Conservation (phyloP, 2,797 vertebrate species). For the Cossypha caffra region DNA sequence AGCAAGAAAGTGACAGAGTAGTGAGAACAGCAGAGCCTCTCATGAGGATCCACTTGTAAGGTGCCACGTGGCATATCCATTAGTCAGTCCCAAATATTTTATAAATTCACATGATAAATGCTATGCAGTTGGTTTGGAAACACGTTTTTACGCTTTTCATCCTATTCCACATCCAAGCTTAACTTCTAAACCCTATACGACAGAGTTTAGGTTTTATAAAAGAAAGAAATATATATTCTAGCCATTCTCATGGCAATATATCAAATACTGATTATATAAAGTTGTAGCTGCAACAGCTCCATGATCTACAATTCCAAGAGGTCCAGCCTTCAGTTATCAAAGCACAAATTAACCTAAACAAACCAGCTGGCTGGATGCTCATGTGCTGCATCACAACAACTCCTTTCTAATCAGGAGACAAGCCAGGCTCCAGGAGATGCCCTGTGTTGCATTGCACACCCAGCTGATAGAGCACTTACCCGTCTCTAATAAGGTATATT, state of each 20-base stretch:
- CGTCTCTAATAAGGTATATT: not conserved
- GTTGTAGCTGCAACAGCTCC: not conserved
- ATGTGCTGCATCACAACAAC: rapidly evolving
- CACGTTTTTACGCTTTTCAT: not conserved
- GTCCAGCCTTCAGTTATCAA: not conserved
- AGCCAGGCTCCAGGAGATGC: not conserved
- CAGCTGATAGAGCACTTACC: not conserved
- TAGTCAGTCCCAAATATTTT: not conserved
- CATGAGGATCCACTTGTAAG: not conserved
- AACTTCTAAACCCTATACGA: not conserved
- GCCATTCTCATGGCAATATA: not conserved
- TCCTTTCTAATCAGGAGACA: not conserved
- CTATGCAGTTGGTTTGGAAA: not conserved
- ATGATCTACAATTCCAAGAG: not conserved
- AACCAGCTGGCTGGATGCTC: not conserved
- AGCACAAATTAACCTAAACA: not conserved
- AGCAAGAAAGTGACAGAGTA: not conserved
- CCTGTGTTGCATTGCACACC: rapidly evolving
- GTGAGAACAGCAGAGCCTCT: not conserved
- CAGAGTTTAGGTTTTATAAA: not conserved
- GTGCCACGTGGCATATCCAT: not conserved
- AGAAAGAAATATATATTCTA: not conserved
- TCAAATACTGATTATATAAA: not conserved
- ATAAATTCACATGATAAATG: not conserved
- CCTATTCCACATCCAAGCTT: not conserved